phyloP scores from a whole-genome alignment of 2,888 invertebrate species.

The Luperina testacea region DNA sequence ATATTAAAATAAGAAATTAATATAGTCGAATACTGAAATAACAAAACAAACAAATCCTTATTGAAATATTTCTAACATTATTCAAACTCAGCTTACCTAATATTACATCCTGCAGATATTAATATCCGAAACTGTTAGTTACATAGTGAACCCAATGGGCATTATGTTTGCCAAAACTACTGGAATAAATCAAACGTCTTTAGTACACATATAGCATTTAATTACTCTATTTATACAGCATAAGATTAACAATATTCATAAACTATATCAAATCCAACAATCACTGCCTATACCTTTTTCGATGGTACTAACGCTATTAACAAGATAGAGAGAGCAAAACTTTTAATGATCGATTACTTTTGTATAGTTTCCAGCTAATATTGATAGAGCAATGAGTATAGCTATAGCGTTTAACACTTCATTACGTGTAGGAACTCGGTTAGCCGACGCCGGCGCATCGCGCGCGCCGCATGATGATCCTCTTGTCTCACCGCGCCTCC shows the following conservation, averaged over 20 bases:
- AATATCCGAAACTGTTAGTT: conserved; percentile 78
- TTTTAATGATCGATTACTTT: conserved; percentile 80
- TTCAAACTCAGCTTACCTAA: conserved; percentile 85
- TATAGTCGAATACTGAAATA: not conserved
- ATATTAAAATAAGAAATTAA: not conserved
- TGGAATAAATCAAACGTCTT: conserved; percentile 88
- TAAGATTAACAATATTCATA: conserved; percentile 90
- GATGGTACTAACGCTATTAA: conserved; percentile 89
- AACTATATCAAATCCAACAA: conserved; percentile 91
- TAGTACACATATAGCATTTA: conserved; percentile 90
- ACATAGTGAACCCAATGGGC: conserved; percentile 74
- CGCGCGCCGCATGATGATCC: conserved; percentile 6
- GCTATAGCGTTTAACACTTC: conserved; percentile 73
- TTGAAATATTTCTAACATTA: conserved; percentile 76
- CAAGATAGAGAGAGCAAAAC: conserved; percentile 87
- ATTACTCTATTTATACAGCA: conserved; percentile 90
- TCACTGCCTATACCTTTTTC: conserved; percentile 88
- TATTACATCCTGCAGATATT: conserved; percentile 74
- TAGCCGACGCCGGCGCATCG: conserved; percentile 54
- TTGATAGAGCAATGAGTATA: conserved; percentile 75
- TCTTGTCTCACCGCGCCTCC: conserved; percentile 37
- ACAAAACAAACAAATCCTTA: conserved; percentile 67
- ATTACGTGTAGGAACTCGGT: conserved; percentile 82
- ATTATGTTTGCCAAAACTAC: conserved; percentile 75
- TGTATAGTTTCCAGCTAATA: conserved; percentile 76